Percentiles rank a stretch among this genome's conserved stretches.
Evolutionary conservation across 2,797 vertebrate genomes (phyloP).

Genomic region (Hyperoplus immaculatus): DNA sequence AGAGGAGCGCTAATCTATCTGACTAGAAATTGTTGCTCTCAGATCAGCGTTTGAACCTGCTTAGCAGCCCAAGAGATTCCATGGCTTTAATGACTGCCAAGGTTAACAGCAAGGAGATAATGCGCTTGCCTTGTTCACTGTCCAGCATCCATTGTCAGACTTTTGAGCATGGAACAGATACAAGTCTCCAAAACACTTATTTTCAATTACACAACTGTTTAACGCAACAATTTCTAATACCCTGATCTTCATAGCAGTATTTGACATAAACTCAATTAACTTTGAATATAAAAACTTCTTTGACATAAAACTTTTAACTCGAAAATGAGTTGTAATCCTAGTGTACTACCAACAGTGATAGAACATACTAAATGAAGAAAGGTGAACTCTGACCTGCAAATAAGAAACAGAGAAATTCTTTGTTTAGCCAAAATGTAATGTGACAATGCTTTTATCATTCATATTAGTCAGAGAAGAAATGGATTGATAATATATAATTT

Average conservation of each 20-base stretch:
- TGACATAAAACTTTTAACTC: not conserved
- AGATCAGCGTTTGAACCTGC: slow-evolving; percentile 56
- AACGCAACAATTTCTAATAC: not conserved
- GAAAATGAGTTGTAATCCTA: not conserved
- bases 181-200: not conserved
- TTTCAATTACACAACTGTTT: not conserved
- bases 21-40: slow-evolving; percentile 61
- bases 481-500: not conserved
- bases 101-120: slow-evolving; percentile 23
- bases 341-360: not conserved
- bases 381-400: not conserved
- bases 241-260: not conserved
- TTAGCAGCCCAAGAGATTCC: slow-evolving; percentile 58
- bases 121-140: not conserved
- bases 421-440: not conserved
- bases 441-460: not conserved
- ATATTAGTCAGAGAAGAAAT: too few species aligned
- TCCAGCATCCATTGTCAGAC: not conserved
- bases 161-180: not conserved
- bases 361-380: not conserved
- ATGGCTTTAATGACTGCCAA: slow-evolving; percentile 41
- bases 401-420: not conserved
- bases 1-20: slow-evolving; percentile 51
- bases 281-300: not conserved
- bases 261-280: not conserved